phyloP scores from a whole-genome alignment of 2,113 vertebrate species.

The Pomatostomus ruficeps region DNA sequence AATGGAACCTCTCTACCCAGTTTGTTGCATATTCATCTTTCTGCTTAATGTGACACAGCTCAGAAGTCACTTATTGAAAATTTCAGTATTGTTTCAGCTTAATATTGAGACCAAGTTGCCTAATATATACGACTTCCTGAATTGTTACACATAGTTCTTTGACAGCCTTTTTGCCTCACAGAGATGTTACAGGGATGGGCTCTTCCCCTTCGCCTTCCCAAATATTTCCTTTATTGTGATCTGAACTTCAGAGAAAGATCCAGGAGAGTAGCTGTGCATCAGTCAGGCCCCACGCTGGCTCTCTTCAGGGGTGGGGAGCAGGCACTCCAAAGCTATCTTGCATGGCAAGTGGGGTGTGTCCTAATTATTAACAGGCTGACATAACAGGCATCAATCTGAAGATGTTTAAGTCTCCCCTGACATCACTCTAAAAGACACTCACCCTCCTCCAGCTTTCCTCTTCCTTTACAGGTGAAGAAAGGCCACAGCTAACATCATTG shows the following conservation, averaged over 20 bases:
- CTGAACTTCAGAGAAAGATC: conserved; percentile 44
- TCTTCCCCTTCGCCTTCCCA: not conserved
- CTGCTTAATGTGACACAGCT: not conserved
- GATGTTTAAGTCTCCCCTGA: conserved; percentile 45
- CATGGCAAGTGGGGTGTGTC: not conserved
- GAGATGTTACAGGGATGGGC: not conserved
- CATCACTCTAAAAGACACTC: not conserved
- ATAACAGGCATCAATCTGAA: conserved; percentile 37
- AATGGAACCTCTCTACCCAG: not conserved
- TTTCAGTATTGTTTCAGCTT: not conserved
- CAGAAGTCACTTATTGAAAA: not conserved
- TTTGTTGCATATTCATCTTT: not conserved
- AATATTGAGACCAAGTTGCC: not conserved
- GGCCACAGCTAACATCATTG: not conserved
- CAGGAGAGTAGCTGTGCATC: conserved; percentile 14
- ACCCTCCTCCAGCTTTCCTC: not conserved
- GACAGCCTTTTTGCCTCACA: conserved; percentile 20
- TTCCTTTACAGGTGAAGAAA: conserved; percentile 33
- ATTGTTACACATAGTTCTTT: conserved; percentile 25
- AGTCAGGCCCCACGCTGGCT: not conserved
- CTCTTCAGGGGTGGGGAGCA: not conserved
- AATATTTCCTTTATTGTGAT: conserved; percentile 27
- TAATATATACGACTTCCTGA: conserved; percentile 52
- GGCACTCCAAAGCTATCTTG: conserved; percentile 6
- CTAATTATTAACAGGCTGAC: conserved; percentile 43